A percentile compares a stretch with the other conserved stretches of the same genome.
phyloP scores from a whole-genome alignment of 2,797 vertebrate genomes.

The Orientallactaga sibirica region DNA sequence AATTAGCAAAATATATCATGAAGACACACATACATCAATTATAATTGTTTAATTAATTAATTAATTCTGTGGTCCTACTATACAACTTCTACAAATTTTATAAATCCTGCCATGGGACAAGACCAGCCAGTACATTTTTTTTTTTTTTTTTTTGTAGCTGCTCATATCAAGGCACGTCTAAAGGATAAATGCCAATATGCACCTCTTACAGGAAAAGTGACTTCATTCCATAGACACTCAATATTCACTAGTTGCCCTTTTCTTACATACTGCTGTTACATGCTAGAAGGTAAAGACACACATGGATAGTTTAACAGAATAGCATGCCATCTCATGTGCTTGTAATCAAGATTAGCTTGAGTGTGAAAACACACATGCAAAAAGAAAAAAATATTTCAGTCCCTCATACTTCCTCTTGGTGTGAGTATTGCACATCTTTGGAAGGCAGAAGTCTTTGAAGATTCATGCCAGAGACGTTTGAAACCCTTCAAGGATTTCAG shows the following conservation, averaged over 20 bases:
- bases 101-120: neutral
- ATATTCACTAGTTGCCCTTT: neutral
- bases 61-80: neutral
- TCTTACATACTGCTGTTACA: neutral
- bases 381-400: neutral
- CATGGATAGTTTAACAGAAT: neutral
- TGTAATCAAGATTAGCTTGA: neutral
- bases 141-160: neutral
- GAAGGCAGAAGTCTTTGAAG: neutral
- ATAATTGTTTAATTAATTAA: neutral
- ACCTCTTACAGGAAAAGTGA: neutral
- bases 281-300: neutral
- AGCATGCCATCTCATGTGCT: neutral
- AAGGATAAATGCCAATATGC: neutral
- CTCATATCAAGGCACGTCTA: neutral
- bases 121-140: neutral
- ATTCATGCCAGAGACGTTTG: neutral
- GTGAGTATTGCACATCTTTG: neutral
- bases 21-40: neutral
- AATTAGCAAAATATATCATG: constrained; percentile 18
- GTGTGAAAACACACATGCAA: neutral
- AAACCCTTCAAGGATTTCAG: neutral
- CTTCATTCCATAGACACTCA: constrained; percentile 7
- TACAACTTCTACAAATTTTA: neutral
- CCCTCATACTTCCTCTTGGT: neutral